A percentile compares a stretch with the other conserved stretches of the same genome.
phyloP scores from a whole-genome alignment of 2,888 invertebrate genomes.

The Drosophila prolongata region DNA sequence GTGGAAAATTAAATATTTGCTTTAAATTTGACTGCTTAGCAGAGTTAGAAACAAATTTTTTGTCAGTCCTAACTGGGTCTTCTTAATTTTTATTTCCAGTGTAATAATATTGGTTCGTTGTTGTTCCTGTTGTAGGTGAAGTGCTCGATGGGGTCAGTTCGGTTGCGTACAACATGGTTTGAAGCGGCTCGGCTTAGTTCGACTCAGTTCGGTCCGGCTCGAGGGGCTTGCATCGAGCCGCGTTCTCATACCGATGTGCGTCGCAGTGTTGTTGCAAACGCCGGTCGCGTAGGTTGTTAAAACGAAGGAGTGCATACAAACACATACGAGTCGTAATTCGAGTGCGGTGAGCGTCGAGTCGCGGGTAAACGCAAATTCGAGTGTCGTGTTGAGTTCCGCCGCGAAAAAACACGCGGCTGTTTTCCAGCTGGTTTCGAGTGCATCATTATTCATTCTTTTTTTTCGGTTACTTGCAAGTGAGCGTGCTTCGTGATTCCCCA shows the following conservation, averaged over 20 bases:
- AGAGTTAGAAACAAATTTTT: too few species aligned
- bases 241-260: background rate
- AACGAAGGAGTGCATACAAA: background rate
- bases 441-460: constrained; percentile 26
- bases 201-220: background rate
- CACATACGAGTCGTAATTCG: background rate
- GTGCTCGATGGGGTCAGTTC: background rate
- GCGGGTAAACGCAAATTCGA: constrained; percentile 6
- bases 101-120: too few species aligned
- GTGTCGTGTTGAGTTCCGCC: constrained; percentile 1
- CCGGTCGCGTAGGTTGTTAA: constrained; percentile 4
- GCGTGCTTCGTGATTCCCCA: constrained; percentile 21
- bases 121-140: too few species aligned
- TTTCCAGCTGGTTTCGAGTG: constrained; percentile 4
- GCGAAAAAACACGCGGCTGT: constrained; percentile 6
- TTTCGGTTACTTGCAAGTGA: constrained; percentile 52
- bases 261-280: constrained; percentile 1
- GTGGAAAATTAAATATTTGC: too few species aligned
- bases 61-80: too few species aligned
- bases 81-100: too few species aligned
- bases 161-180: background rate
- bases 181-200: background rate
- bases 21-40: too few species aligned
- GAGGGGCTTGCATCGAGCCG: constrained; percentile 1
- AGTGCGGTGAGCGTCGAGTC: background rate